Base-by-base conservation (phyloP, 2,113 vertebrate species). In the Xenopus borealis region DNA sequence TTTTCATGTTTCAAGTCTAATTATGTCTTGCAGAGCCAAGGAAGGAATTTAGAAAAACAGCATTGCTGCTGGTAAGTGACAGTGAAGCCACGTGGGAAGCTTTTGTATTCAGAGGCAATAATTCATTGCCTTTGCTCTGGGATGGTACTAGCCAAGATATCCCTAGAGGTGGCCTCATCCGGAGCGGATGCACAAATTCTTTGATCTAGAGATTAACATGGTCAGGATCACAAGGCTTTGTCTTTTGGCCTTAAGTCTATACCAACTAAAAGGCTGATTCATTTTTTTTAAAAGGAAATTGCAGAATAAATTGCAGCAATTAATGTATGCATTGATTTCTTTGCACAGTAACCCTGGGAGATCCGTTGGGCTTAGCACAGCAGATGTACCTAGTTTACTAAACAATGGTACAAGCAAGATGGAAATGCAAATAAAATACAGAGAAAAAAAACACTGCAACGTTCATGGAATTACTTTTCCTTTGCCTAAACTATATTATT, bases 291-390 rank as follows among this genome's bases (percentile, higher is more conserved):
- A 62, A 27, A 57, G 58, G 46, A 27, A 27, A 10, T 53, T 18
- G 30, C 58, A 63, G 90, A 89, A 98, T 95, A 92, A 96, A 97
- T 94, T 92, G 94, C 91, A 89, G 93, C 96, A 96, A 98, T 98
- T 96, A 98, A 98, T 94, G 93, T 88, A 89, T 81, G 85, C 89
- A 95, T 97, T 93, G 95, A 97, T 98, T 95, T 91, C 86, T 89
- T 89, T 85, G 89, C 89, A 88, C 87, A 90, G 85, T 93, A 90
- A 92, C 83, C 91, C 88, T 90, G 88, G 93, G 94, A 95, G 93
- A 93, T 94, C 89, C 91, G 92, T 94, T 93, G 88, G 84, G 93
- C 95, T 95, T 95, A 94, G 96, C 95, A 94, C 91, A 92, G 89
- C 88, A 93, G 94, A 89, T 71, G 82, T 83, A 84, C 84, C 81